A percentile compares a stretch with the other conserved stretches of the same genome.
These are phyloP conservation scores for Clistopyga incitator DNA, from an alignment of 2,888 invertebrate genomes.

Conservation along the genomic window DNA sequence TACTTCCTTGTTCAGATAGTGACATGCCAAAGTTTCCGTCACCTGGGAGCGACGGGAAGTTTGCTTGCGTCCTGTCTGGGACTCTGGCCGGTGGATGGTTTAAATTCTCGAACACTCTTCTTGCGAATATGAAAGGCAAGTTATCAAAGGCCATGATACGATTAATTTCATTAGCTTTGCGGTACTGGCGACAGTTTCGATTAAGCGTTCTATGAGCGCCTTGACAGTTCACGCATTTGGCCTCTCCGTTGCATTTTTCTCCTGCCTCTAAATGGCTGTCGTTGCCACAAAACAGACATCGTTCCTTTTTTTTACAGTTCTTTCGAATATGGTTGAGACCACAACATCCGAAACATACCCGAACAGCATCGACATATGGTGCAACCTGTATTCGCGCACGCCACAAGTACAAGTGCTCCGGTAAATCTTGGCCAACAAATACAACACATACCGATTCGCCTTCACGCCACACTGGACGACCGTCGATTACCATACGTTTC, in stretches of 20 bases:
- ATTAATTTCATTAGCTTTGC: conserved; percentile 34
- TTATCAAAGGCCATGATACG: conserved; percentile 53
- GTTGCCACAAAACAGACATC: neutral
- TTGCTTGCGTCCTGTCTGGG: neutral
- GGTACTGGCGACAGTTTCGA: neutral
- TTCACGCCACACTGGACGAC: too few relatives aligned
- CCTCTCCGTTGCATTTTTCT: neutral
- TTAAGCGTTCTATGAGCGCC: conserved; percentile 21
- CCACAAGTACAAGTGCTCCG: conserved; percentile 2
- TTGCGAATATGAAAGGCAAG: conserved; percentile 27
- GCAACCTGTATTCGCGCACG: neutral
- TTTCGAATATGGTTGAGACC: neutral
- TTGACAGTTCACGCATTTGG: conserved; percentile 45
- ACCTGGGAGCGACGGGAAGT: neutral
- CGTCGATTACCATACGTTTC: too few relatives aligned
- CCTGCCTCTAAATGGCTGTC: neutral
- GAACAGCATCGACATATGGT: conserved; percentile 5
- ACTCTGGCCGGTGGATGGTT: neutral
- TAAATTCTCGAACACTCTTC: conserved; percentile 1
- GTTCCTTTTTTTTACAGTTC: neutral
- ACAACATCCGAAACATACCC: conserved; percentile 10
- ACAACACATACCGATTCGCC: too few relatives aligned
- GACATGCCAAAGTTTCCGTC: neutral
- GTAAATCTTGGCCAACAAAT: too few relatives aligned
- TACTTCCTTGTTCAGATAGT: neutral